Conservation (phyloP, 2,113 vertebrate genomes). For the cat (Felis catus) region DNA sequence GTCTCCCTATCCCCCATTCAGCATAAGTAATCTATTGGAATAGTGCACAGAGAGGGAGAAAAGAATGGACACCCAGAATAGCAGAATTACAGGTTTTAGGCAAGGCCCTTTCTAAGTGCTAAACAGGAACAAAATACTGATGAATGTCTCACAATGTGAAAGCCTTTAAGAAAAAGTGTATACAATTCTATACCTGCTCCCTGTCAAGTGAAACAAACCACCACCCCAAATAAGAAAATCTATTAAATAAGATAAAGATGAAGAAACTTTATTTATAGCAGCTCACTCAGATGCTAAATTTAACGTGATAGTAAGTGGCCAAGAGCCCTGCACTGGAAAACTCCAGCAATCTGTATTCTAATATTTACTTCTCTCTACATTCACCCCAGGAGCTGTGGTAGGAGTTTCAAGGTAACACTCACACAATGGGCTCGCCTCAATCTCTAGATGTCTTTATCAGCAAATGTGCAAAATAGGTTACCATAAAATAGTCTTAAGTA, state of each 20-base stretch:
- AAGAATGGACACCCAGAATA: background rate
- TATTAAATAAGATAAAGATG: slow-evolving; percentile 24
- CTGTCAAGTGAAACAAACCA: background rate
- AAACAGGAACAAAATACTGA: background rate
- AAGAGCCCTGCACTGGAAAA: slow-evolving; percentile 11
- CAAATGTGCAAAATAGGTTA: background rate
- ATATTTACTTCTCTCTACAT: background rate
- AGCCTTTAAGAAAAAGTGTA: background rate
- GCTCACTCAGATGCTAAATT: background rate
- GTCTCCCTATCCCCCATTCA: slow-evolving; percentile 36
- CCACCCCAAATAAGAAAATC: background rate
- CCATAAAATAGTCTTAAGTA: slow-evolving; percentile 15
- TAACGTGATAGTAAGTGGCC: slow-evolving; percentile 30
- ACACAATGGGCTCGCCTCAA: background rate
- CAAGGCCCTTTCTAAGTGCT: slow-evolving; percentile 1
- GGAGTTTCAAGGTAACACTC: background rate
- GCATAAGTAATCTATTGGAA: slow-evolving; percentile 8
- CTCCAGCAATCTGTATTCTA: background rate
- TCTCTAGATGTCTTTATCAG: background rate
- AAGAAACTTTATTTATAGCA: slow-evolving; percentile 7
- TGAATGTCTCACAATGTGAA: background rate
- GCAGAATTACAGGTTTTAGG: background rate
- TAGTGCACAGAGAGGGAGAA: background rate
- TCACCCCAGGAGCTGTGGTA: background rate
- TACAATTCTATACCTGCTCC: slow-evolving; percentile 24